Evolutionary conservation across 1,140 invertebrate genomes (phyloP).

Genomic region (Watersipora subatra): DNA sequence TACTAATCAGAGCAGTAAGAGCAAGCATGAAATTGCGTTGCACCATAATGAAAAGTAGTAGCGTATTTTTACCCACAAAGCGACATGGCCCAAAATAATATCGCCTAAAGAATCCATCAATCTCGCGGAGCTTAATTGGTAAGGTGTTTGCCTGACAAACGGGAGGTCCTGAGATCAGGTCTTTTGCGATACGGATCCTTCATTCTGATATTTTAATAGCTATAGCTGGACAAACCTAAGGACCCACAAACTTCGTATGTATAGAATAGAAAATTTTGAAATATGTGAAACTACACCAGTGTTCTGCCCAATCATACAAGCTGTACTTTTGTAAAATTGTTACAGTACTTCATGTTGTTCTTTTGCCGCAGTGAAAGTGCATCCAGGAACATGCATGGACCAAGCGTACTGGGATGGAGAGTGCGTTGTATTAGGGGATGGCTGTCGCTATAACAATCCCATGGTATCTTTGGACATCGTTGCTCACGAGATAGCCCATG

Average conservation of each 20-base stretch:
- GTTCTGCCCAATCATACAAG: background rate
- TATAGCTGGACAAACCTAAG: background rate
- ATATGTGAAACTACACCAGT: too few species aligned
- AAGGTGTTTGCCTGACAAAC: too few species aligned
- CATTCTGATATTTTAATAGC: too few species aligned
- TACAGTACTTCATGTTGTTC: background rate
- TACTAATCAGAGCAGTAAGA: too few species aligned
- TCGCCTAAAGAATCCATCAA: too few species aligned
- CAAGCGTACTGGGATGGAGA: background rate
- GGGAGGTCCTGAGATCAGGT: too few species aligned
- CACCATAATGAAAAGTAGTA: too few species aligned
- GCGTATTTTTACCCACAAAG: too few species aligned
- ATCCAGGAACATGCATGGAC: background rate
- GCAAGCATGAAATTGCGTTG: too few species aligned
- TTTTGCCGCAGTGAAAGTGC: background rate
- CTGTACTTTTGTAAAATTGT: background rate
- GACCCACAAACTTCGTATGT: background rate
- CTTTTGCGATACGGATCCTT: too few species aligned
- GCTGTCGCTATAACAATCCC: conserved; percentile 8
- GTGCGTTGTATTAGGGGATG: background rate
- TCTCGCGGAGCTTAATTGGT: too few species aligned
- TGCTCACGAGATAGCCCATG: conserved; percentile 19
- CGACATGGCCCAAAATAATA: too few species aligned
- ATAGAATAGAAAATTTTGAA: background rate
- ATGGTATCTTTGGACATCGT: conserved; percentile 13